Evolutionary conservation across 1,140 invertebrate species (phyloP).

Genomic region (Psix sp.): DNA sequence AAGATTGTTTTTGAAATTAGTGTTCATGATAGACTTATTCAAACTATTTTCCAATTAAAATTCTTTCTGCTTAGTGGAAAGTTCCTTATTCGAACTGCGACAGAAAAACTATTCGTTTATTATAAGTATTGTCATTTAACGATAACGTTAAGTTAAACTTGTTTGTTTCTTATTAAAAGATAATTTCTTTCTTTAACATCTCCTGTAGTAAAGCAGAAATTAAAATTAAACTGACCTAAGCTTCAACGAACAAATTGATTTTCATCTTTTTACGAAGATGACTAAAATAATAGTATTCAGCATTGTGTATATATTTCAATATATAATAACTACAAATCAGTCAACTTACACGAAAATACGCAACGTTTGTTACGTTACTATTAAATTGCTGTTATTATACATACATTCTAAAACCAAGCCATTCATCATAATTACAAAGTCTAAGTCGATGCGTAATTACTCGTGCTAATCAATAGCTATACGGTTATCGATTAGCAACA

Average conservation of each 20-base stretch:
- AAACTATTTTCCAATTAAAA: slow-evolving; percentile 3
- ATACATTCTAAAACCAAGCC: slow-evolving; percentile 12
- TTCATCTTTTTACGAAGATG: too few species aligned
- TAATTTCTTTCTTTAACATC: slow-evolving; percentile 12
- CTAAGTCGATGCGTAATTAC: slow-evolving; percentile 32
- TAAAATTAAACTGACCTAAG: slow-evolving; percentile 42
- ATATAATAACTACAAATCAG: slow-evolving; percentile 2
- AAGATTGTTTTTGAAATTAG: too few species aligned
- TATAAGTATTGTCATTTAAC: slow-evolving; percentile 6
- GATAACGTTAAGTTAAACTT: slow-evolving; percentile 18
- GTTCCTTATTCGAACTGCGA: not conserved
- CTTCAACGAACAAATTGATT: slow-evolving; percentile 36
- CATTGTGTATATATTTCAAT: slow-evolving; percentile 40
- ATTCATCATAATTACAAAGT: slow-evolving; percentile 45
- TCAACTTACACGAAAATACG: slow-evolving; percentile 5
- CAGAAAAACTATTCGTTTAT: slow-evolving; percentile 2
- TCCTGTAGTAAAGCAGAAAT: slow-evolving; percentile 10
- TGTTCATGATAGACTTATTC: too few species aligned
- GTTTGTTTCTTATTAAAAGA: slow-evolving; percentile 11
- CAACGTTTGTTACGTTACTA: slow-evolving; percentile 7
- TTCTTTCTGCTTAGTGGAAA: not conserved
- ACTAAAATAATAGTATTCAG: too few species aligned
- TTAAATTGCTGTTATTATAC: slow-evolving; percentile 25
- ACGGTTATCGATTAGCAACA: slow-evolving; percentile 33
- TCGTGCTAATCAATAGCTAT: slow-evolving; percentile 37